Percentiles rank a stretch among this genome's conserved stretches.
Conservation (phyloP, 92 coral and sea anemone species). For the Epizoanthus scotinus region DNA sequence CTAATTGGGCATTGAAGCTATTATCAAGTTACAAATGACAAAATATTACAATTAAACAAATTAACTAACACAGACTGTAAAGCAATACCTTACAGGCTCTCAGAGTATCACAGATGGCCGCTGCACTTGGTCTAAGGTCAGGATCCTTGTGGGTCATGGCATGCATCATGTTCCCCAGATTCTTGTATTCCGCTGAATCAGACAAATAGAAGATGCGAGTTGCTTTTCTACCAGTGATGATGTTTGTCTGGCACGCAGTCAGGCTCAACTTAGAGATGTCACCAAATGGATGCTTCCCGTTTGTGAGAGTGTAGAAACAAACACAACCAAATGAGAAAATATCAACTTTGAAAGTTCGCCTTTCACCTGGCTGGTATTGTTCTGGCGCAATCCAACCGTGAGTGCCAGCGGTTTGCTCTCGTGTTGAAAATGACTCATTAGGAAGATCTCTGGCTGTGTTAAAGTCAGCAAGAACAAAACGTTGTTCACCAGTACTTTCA, state of each 20-base stretch:
- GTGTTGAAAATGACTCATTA: constrained; percentile 13
- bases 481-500: neutral
- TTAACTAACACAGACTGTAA: neutral
- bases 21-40: too few relatives aligned
- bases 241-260: constrained; percentile 20
- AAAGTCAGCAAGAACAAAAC: constrained; percentile 31
- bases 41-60: neutral
- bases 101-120: neutral
- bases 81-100: neutral
- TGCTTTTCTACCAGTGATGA: neutral
- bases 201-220: neutral
- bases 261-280: neutral
- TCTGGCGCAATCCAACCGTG: constrained; percentile 28
- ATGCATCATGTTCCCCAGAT: constrained; percentile 16
- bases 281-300: constrained; percentile 31
- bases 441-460: constrained; percentile 21
- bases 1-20: too few relatives aligned
- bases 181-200: neutral
- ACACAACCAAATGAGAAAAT: constrained; percentile 33
- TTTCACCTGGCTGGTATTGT: constrained; percentile 16
- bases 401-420: constrained; percentile 23
- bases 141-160: constrained; percentile 26
- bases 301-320: constrained; percentile 22
- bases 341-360: constrained; percentile 25
- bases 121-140: constrained; percentile 13